Evolutionary conservation across 2,888 invertebrate species (phyloP), one percentile per base, ranked within the genome.

Genomic region (Pherbina coryleti): DNA sequence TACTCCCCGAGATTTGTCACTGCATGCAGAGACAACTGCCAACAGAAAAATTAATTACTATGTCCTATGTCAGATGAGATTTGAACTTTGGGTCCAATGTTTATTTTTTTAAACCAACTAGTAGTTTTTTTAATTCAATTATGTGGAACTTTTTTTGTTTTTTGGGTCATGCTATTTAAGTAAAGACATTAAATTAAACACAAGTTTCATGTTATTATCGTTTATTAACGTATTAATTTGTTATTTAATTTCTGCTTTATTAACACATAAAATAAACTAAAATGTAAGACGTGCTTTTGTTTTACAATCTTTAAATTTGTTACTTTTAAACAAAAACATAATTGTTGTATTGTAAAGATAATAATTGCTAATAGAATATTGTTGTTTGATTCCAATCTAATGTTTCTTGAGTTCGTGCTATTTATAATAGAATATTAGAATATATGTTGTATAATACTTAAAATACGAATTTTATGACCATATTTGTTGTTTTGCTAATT

Each of bases 141-240:
- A 31, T 31, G 3, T 31, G 4, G 5, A 31, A 5, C 5, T 31
- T 31, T 31, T 31, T 31, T n/a, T n/a, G n/a, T n/a, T n/a, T n/a
- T n/a, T n/a, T n/a, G n/a, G n/a, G n/a, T n/a, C n/a, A n/a, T n/a
- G n/a, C n/a, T 31, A 31, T 31, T 31, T 31, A 31, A 37, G 7
- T 1, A 37, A 37, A 37, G 37, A 37, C 11, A 44, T 44, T 44
- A 44, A 44, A 44, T 44, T 7, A 44, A 44, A 44, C 14, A 49
- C 22, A 67, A 31, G 25, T 49, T 70, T 53, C 9, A 51, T 70
- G 57, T 72, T 72, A 60, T 66, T 11, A 49, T 75, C 55, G 66
- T 75, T 75, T 75, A 75, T 75, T 75, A 67, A 67, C 53, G 75
- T 66, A 67, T 75, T 66, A 55, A 53, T 66, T 75, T 74, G 74